Evolutionary conservation across 2,888 invertebrate genomes (phyloP).

Genomic region (Parascotia fuliginaria): DNA sequence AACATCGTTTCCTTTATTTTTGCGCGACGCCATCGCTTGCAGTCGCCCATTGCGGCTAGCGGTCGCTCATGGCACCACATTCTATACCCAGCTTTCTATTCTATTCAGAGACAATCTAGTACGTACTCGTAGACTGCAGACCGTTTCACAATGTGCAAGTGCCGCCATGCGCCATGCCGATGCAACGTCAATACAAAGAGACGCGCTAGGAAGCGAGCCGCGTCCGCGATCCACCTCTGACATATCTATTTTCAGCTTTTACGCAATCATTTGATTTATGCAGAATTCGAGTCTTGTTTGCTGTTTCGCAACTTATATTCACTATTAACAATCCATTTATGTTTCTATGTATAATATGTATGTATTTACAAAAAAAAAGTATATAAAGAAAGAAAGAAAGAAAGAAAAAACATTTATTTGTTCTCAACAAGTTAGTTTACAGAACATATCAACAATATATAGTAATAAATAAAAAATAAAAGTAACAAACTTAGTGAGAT

Average conservation of each 20-base stretch:
- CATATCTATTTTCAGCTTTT: slow-evolving; percentile 40
- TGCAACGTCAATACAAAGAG: slow-evolving; percentile 26
- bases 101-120: slow-evolving; percentile 39
- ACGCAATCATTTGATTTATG: slow-evolving; percentile 28
- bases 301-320: slow-evolving; percentile 9
- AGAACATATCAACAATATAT: too few relatives aligned
- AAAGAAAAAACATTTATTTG: too few relatives aligned
- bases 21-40: slow-evolving; percentile 46
- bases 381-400: too few relatives aligned
- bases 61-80: slow-evolving; percentile 45
- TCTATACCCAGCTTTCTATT: slow-evolving; percentile 49
- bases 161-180: slow-evolving; percentile 13
- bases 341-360: too few relatives aligned
- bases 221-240: slow-evolving; percentile 25
- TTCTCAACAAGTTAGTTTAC: too few relatives aligned
- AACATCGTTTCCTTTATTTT: slow-evolving; percentile 65
- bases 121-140: slow-evolving; percentile 10
- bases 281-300: slow-evolving; percentile 3
- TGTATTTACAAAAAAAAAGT: too few relatives aligned
- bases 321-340: slow-evolving; percentile 10
- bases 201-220: slow-evolving; percentile 25
- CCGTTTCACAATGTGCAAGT: slow-evolving; percentile 36
- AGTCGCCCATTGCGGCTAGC: slow-evolving; percentile 31
- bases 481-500: too few relatives aligned
- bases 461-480: too few relatives aligned